Percentiles rank a stretch among this genome's conserved stretches.
These are phyloP conservation scores for Pachypeltis micranthus DNA, from an alignment of 1,140 invertebrate genomes.

Conservation along the genomic window DNA sequence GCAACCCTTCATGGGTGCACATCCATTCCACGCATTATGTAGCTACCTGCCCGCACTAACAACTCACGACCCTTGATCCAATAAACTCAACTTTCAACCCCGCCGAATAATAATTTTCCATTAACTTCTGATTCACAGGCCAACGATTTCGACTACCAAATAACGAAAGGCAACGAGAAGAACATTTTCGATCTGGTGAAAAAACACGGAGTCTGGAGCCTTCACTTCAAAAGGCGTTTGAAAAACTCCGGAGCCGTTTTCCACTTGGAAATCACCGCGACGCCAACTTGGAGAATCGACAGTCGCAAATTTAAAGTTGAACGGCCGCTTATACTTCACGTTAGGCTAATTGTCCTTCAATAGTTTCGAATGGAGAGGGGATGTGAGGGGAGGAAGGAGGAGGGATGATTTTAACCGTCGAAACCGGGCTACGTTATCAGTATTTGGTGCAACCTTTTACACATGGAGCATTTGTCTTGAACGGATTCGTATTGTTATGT, in stretches of 20 bases:
- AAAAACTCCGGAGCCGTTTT: slow-evolving; percentile 41
- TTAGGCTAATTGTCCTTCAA: slow-evolving; percentile 28
- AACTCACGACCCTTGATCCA: too few relatives aligned
- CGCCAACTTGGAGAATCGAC: slow-evolving; percentile 28
- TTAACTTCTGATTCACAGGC: not conserved
- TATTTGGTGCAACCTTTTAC: not conserved
- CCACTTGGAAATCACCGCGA: slow-evolving; percentile 44
- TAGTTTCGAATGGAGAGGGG: not conserved
- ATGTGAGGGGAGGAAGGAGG: not conserved
- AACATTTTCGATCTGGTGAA: slow-evolving; percentile 52
- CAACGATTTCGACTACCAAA: slow-evolving; percentile 50
- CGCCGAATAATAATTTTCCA: too few relatives aligned
- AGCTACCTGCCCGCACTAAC: too few relatives aligned
- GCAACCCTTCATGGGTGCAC: too few relatives aligned
- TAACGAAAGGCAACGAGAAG: slow-evolving; percentile 50
- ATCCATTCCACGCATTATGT: too few relatives aligned
- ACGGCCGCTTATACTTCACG: slow-evolving; percentile 30
- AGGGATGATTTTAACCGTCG: not conserved
- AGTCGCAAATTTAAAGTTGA: slow-evolving; percentile 22
- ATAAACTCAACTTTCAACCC: too few relatives aligned
- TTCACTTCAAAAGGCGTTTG: slow-evolving; percentile 48
- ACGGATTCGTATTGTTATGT: too few relatives aligned
- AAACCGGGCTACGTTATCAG: not conserved
- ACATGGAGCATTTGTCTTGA: too few relatives aligned
- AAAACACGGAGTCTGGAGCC: slow-evolving; percentile 46